phyloP scores from a whole-genome alignment of 2,888 invertebrate genomes.

The Leptinotarsa rubiginosa region DNA sequence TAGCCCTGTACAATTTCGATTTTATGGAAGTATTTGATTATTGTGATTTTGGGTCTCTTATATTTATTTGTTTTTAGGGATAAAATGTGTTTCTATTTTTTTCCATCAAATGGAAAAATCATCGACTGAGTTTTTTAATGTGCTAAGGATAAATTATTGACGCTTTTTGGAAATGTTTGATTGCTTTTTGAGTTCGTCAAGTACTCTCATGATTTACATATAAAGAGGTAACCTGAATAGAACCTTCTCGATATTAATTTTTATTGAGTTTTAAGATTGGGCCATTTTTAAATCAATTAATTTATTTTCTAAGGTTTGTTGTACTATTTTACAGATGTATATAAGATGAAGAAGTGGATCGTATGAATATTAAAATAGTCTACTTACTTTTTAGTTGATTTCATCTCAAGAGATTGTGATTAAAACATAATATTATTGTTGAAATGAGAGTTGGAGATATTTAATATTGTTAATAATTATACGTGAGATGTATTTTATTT shows the following conservation, averaged over 20 bases:
- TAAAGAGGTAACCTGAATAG: background rate
- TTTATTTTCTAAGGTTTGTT: conserved; percentile 4
- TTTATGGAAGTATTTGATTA: conserved; percentile 35
- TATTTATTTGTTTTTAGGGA: conserved; percentile 37
- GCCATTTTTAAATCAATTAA: conserved; percentile 1
- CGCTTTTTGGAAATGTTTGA: conserved; percentile 19
- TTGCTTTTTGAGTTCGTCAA: conserved; percentile 23
- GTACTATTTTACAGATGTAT: conserved; percentile 14
- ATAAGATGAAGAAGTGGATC: background rate
- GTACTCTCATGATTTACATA: background rate
- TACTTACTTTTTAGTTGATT: conserved; percentile 43
- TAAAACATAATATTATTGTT: conserved; percentile 54
- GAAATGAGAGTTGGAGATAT: conserved; percentile 59
- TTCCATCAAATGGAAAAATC: conserved; percentile 50
- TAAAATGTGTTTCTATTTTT: conserved; percentile 29
- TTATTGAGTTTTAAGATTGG: background rate
- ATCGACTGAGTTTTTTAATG: conserved; percentile 49
- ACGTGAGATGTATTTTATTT: conserved; percentile 64
- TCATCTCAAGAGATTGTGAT: conserved; percentile 47
- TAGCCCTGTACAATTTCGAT: conserved; percentile 32
- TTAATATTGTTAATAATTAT: conserved; percentile 61
- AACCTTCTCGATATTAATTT: conserved; percentile 3
- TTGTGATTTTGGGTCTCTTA: conserved; percentile 42
- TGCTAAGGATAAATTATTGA: conserved; percentile 30
- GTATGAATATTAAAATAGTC: conserved; percentile 20